Base-by-base conservation (phyloP, 2,888 invertebrate species). In the Sericinus montela region DNA sequence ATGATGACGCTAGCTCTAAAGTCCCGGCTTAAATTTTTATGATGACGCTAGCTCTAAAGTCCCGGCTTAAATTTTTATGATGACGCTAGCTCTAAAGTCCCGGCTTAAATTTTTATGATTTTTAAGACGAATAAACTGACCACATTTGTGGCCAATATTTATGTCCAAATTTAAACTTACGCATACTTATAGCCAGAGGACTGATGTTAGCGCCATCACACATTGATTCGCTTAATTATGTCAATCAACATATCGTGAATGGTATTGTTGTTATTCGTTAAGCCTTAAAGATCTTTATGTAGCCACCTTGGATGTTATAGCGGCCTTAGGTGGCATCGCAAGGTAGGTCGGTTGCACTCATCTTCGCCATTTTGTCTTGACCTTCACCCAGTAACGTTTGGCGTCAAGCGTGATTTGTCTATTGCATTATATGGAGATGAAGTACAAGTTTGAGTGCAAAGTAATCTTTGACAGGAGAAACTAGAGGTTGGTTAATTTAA, bases 301-400 rank as follows among this genome's bases (percentile, higher is more conserved):
- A 43, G 36, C 52, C 38, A 29, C 37, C 43, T 41, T 48, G 39
- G 40, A 23, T 51, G 42, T 36, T 45, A n/a, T 38, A 13, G 14
- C 32, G 45, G 43, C 53, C 45, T 48, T 43, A 47, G 32, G 25
- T 30, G n/a, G 32, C 10, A 23, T 36, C 28, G 45, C 40, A 45
- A 39, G 51, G 45, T 38, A 32, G 41, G 19, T 45, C 45, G 44
- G 45, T 45, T 45, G 50, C 50, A 40, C 40, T 36, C 45, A 50
- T 47, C 47, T 56, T 46, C 55, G 60, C 62, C 60, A 62, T 65
- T 32, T 54, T 55, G 53, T 38, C 25, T 7, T 39, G 52, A 50
- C 66, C 66, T 67, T 67, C 59, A 67, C 66, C 66, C 47, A 66
- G 57, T 60, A 51, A 52, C 54, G 53, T 35, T 9, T 1, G 25